Evolutionary conservation across 2,797 vertebrate species (phyloP), one percentile per base, ranked within the genome.

Genomic region (Thalassophryne amazonica): DNA sequence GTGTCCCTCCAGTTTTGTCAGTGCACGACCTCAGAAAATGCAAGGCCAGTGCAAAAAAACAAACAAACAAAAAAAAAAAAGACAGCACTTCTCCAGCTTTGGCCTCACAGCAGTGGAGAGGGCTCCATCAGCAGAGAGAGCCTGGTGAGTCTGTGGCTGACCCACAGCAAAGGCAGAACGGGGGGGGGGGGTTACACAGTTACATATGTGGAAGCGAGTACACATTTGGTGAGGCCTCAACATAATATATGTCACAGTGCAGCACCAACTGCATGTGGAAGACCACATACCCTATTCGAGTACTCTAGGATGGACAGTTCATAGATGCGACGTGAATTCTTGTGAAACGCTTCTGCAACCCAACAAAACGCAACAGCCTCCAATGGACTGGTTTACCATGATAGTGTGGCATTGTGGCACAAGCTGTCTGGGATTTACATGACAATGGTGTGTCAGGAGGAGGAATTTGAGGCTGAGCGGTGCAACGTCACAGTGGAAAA

Each of bases 21-120:
- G 43, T 73, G 80, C 74, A 70, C 80, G 78, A 73, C 69, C 67
- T 78, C 80, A 83, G 66, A 75, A 84, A 84, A 83, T 72, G 55
- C 61, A 46, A 64, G 71, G 41, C 64, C 62, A 78, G 76, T 73
- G 80, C 71, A 83, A 84, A 84, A 70, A n/a, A n/a, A n/a, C n/a
- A n/a, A n/a, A n/a, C n/a, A n/a, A n/a, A n/a, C n/a, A n/a, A n/a
- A n/a, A n/a, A 70, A 68, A 69, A 67, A 68, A 45, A 61, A 81
- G 81, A 82, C 80, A 60, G 66, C 81, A 81, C 67, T 69, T 86
- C 74, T 78, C 69, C 64, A 68, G 74, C 72, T 80, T 73, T 70
- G 64, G 68, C 58, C 63, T 83, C 77, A 59, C 62, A 47, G 84
- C 58, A 84, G 78, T 75, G 70, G 64, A 69, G 60, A 69, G 56